Conservation (phyloP, 1,140 invertebrate species). For the Heliconius nattereri region DNA sequence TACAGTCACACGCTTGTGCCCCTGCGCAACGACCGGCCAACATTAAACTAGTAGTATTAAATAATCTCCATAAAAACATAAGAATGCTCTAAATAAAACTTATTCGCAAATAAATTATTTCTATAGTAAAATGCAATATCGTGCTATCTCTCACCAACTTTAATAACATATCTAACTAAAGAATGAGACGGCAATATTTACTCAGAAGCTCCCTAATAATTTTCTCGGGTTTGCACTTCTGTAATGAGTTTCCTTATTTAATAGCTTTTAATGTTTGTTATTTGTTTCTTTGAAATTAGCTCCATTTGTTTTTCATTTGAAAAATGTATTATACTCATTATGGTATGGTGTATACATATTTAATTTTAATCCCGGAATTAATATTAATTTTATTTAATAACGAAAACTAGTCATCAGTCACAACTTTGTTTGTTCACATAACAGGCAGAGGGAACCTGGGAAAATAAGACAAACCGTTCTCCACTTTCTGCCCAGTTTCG, state of each 20-base stretch:
- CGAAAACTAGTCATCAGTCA: too few relatives aligned
- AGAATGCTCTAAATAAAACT: background rate
- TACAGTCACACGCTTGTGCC: too few relatives aligned
- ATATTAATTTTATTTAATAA: too few relatives aligned
- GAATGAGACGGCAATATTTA: conserved; percentile 29
- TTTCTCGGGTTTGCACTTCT: conserved; percentile 27
- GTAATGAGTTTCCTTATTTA: conserved; percentile 32
- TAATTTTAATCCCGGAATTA: too few relatives aligned
- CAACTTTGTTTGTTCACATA: too few relatives aligned
- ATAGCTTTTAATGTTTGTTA: conserved; percentile 27
- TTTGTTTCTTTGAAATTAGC: conserved; percentile 16
- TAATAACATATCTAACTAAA: background rate
- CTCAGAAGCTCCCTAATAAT: conserved; percentile 7
- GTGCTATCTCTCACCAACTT: conserved; percentile 15
- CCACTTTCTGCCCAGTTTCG: too few relatives aligned
- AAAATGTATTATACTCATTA: background rate
- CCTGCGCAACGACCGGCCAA: too few relatives aligned
- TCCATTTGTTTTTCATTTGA: background rate
- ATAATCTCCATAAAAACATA: background rate
- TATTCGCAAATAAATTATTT: conserved; percentile 7
- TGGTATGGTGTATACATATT: too few relatives aligned
- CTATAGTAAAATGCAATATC: background rate
- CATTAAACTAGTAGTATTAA: too few relatives aligned
- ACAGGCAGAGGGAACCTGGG: too few relatives aligned
- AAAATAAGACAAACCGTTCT: too few relatives aligned